Percentiles rank a stretch among this genome's conserved stretches.
phyloP scores from a whole-genome alignment of 2,797 vertebrate species.

The Helostoma temminkii region DNA sequence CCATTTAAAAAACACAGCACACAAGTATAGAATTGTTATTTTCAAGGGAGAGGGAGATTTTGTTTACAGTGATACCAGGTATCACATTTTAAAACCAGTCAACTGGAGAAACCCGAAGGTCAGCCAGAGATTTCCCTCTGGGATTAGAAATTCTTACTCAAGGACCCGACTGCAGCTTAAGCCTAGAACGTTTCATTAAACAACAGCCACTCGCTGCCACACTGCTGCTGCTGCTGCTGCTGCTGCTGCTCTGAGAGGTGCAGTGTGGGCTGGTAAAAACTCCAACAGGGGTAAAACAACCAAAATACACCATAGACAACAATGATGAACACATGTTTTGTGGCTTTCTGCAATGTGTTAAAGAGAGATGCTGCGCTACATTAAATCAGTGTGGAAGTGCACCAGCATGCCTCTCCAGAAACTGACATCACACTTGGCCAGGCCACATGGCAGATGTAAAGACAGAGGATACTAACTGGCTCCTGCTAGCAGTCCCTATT shows the following conservation, averaged over 20 bases:
- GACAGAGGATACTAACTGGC: slow-evolving; percentile 65
- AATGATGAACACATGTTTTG: background rate
- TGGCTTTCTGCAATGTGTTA: slow-evolving; percentile 3
- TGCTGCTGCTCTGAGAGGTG: slow-evolving; percentile 31
- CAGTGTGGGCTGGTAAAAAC: slow-evolving; percentile 11
- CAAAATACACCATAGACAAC: background rate
- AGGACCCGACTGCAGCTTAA: slow-evolving; percentile 38
- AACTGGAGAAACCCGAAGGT: slow-evolving; percentile 43
- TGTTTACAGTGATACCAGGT: slow-evolving; percentile 31
- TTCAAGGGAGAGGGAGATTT: slow-evolving; percentile 28
- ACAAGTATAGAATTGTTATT: slow-evolving; percentile 36
- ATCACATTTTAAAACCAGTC: slow-evolving; percentile 58
- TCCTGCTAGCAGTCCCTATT: slow-evolving; percentile 67
- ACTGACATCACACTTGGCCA: slow-evolving; percentile 41
- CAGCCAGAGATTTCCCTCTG: slow-evolving; percentile 38
- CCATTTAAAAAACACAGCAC: slow-evolving; percentile 30
- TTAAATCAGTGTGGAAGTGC: slow-evolving; percentile 28
- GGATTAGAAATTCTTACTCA: slow-evolving; percentile 43
- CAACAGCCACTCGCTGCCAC: slow-evolving; percentile 6
- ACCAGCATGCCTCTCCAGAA: slow-evolving; percentile 40
- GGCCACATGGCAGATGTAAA: slow-evolving; percentile 64
- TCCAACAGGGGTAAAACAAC: slow-evolving; percentile 3
- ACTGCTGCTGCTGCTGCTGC: slow-evolving; percentile 35
- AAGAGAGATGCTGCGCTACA: slow-evolving; percentile 18
- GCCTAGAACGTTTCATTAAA: slow-evolving; percentile 53